Evolutionary conservation across 1,140 invertebrate species (phyloP).

Genomic region (Aleiodes sp.): DNA sequence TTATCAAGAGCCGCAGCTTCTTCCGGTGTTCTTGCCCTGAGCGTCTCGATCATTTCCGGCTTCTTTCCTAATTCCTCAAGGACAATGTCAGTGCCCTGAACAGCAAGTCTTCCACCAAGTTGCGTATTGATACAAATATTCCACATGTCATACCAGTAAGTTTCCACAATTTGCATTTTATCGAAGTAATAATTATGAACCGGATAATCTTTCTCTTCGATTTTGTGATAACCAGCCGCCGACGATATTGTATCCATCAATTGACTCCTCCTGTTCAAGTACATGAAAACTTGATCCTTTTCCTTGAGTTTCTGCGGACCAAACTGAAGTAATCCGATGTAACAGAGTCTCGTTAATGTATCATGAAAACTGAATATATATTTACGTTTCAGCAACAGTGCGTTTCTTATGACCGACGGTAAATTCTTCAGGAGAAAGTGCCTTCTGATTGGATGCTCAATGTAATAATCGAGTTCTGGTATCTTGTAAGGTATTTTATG

Average conservation of each 20-base stretch:
- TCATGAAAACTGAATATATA: conserved; percentile 74
- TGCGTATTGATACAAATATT: conserved; percentile 74
- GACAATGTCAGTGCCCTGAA: conserved; percentile 65
- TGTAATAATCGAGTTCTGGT: conserved; percentile 69
- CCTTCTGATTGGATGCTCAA: conserved; percentile 75
- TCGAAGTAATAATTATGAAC: conserved; percentile 69
- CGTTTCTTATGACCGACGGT: conserved; percentile 65
- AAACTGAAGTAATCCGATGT: conserved; percentile 78
- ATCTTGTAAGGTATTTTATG: conserved; percentile 71
- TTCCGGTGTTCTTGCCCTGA: conserved; percentile 55
- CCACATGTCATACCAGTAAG: conserved; percentile 81
- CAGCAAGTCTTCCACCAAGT: conserved; percentile 67
- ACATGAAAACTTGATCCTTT: conserved; percentile 79
- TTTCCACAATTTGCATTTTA: conserved; percentile 68
- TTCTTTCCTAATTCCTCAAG: conserved; percentile 68
- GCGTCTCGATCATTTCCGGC: conserved; percentile 63
- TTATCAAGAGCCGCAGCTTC: conserved; percentile 65
- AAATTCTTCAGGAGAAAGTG: conserved; percentile 72
- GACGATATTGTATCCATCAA: conserved; percentile 76
- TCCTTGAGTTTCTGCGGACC: conserved; percentile 74
- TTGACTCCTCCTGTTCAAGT: conserved; percentile 71
- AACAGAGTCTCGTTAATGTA: conserved; percentile 69
- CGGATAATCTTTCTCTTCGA: conserved; percentile 71
- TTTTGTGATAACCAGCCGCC: conserved; percentile 71
- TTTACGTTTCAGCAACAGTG: conserved; percentile 70